phyloP scores from a whole-genome alignment of 2,113 vertebrate genomes.

The Oreochromis spilurus region DNA sequence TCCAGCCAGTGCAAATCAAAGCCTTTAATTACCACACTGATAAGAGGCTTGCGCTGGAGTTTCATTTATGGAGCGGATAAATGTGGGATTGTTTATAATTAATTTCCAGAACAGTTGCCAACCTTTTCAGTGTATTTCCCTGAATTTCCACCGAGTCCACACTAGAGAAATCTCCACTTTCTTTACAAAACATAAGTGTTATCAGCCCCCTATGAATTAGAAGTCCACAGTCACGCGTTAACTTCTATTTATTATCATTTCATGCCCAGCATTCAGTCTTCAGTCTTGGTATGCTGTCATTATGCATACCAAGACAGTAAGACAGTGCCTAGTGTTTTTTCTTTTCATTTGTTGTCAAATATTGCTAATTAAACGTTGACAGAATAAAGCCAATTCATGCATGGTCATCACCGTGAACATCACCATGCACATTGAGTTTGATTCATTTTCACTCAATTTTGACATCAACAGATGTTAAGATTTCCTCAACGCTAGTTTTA shows the following conservation, averaged over 20 bases:
- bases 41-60: background rate
- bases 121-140: background rate
- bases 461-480: background rate
- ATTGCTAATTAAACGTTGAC: background rate
- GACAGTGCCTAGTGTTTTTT: background rate
- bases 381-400: background rate
- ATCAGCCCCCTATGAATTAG: background rate
- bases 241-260: background rate
- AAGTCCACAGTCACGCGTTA: accelerated
- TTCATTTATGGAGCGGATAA: background rate
- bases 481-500: background rate
- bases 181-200: background rate
- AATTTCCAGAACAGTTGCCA: conserved; percentile 2
- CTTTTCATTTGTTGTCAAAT: background rate
- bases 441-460: background rate
- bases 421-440: background rate
- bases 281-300: background rate
- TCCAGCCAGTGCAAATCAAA: background rate
- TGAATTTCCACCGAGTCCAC: background rate
- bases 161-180: background rate
- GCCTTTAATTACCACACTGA: conserved; percentile 7
- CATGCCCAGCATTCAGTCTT: background rate
- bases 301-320: background rate
- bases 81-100: background rate
- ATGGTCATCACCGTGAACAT: background rate